These are phyloP conservation scores for Tetrax tetrax DNA, from an alignment of 2,113 vertebrate species.

Conservation along the genomic window DNA sequence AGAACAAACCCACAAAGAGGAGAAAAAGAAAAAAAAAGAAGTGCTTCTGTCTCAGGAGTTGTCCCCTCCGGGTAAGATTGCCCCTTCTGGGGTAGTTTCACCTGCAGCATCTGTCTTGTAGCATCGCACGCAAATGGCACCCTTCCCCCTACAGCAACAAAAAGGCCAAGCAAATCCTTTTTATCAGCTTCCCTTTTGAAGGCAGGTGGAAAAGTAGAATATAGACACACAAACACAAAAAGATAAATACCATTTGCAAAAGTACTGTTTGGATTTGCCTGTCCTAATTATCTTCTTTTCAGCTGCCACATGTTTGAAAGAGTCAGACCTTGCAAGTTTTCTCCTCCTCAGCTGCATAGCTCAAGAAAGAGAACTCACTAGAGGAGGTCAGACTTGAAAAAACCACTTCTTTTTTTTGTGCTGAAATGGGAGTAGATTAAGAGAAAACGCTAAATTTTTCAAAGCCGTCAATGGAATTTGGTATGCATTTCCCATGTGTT, in stretches of 20 bases:
- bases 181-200: conserved; percentile 38
- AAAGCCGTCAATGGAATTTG: background rate
- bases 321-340: background rate
- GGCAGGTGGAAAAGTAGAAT: conserved; percentile 43
- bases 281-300: background rate
- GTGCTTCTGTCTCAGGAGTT: background rate
- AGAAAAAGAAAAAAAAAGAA: background rate
- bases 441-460: background rate
- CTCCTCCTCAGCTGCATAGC: background rate
- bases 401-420: background rate
- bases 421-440: background rate
- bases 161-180: conserved; percentile 57
- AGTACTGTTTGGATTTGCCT: conserved; percentile 1
- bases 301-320: conserved; percentile 1
- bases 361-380: fast-evolving
- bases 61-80: background rate
- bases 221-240: background rate
- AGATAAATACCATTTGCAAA: conserved; percentile 24
- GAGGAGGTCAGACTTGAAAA: background rate
- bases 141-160: conserved; percentile 13
- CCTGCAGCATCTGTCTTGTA: conserved; percentile 9
- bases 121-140: background rate
- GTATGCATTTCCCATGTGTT: background rate
- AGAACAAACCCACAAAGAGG: background rate
- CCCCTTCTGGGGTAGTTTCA: background rate